Conservation (phyloP, 2,888 invertebrate genomes). For the Drosophila phalerata region DNA sequence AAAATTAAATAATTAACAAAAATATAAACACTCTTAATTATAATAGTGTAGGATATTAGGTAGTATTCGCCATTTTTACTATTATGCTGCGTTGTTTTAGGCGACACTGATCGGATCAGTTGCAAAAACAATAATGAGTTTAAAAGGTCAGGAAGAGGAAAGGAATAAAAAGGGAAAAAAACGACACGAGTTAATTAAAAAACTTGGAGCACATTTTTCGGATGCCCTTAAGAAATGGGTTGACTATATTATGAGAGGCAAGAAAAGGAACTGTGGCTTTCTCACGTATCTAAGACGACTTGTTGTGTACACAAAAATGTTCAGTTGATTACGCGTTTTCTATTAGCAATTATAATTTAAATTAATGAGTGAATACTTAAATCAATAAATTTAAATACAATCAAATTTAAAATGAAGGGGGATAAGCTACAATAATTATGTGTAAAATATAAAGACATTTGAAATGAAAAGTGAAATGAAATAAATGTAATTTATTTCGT, state of each 20-base stretch:
- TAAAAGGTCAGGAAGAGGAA: slow-evolving; percentile 5
- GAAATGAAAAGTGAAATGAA: too few species aligned
- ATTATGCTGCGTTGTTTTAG: slow-evolving; percentile 25
- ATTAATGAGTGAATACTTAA: slow-evolving; percentile 24
- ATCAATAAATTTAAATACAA: slow-evolving; percentile 4
- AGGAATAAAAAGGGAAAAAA: background rate
- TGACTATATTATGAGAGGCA: slow-evolving; percentile 28
- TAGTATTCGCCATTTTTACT: slow-evolving; percentile 1
- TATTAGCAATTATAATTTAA: slow-evolving; percentile 32
- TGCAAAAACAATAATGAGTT: slow-evolving; percentile 34
- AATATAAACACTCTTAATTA: background rate
- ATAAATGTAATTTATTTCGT: too few species aligned
- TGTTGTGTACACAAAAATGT: slow-evolving; percentile 12
- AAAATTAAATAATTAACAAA: background rate
- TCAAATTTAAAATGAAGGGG: background rate
- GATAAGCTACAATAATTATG: background rate
- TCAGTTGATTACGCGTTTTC: slow-evolving; percentile 11
- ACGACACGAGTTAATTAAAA: slow-evolving; percentile 74
- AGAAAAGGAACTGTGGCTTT: background rate
- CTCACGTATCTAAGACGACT: slow-evolving; percentile 25
- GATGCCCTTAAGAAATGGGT: slow-evolving; percentile 43
- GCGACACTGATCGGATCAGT: slow-evolving; percentile 67
- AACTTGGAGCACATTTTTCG: slow-evolving; percentile 59
- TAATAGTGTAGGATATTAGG: background rate
- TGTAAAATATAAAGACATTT: too few species aligned